phyloP scores from a whole-genome alignment of 2,797 vertebrate species.

The Coreius guichenoti region DNA sequence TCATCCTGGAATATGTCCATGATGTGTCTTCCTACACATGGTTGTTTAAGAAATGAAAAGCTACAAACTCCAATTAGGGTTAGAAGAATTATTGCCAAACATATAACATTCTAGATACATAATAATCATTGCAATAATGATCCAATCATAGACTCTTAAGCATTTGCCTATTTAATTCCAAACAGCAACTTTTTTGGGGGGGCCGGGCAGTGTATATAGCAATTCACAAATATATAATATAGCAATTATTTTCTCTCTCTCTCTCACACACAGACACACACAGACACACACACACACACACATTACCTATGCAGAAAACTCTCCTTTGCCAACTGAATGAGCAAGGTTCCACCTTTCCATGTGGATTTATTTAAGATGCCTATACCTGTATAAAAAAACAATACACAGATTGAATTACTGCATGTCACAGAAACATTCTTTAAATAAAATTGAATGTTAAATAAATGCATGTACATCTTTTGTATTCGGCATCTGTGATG shows the following conservation, averaged over 20 bases:
- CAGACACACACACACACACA: too few relatives aligned
- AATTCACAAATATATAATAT: background rate
- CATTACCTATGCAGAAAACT: conserved; percentile 90
- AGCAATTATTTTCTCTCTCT: background rate
- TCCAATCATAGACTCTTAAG: too few relatives aligned
- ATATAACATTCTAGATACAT: too few relatives aligned
- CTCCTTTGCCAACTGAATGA: conserved; percentile 93
- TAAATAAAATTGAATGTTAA: background rate
- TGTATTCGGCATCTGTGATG: conserved; percentile 84
- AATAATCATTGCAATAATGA: too few relatives aligned
- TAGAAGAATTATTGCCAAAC: too few relatives aligned
- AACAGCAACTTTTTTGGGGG: too few relatives aligned
- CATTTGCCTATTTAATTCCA: too few relatives aligned
- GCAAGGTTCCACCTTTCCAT: conserved; percentile 93
- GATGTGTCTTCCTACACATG: too few relatives aligned
- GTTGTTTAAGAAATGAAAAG: too few relatives aligned
- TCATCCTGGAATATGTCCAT: too few relatives aligned
- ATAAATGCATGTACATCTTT: conserved; percentile 83
- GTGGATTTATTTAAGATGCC: conserved; percentile 90
- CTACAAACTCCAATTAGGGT: too few relatives aligned
- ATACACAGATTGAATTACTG: background rate
- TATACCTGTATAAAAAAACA: conserved; percentile 76
- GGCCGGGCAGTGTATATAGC: background rate
- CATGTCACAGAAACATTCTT: background rate
- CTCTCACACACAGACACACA: too few relatives aligned